These are phyloP conservation scores for Selenia dentaria DNA, from an alignment of 2,888 invertebrate species.

Conservation along the genomic window DNA sequence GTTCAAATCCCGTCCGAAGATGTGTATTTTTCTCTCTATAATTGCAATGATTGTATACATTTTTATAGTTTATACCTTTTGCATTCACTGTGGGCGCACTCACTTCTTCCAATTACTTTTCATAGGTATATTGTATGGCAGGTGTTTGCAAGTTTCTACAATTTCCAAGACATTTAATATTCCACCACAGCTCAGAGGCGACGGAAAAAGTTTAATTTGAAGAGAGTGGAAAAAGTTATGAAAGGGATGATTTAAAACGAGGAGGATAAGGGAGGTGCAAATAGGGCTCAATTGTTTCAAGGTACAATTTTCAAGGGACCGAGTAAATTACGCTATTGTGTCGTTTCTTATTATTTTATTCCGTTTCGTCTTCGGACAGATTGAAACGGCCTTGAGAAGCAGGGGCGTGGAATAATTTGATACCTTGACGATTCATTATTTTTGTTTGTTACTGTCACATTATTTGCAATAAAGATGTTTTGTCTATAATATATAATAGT, in stretches of 20 bases:
- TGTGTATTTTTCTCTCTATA: too few species aligned
- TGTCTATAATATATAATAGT: too few species aligned
- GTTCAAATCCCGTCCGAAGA: too few species aligned
- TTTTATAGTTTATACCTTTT: too few species aligned
- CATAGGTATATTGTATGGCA: too few species aligned
- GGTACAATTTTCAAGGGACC: constrained; percentile 26
- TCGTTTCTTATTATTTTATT: constrained; percentile 22
- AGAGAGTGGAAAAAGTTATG: constrained; percentile 36
- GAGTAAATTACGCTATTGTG: constrained; percentile 32
- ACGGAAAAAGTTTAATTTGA: constrained; percentile 20
- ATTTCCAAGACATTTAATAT: constrained; percentile 23
- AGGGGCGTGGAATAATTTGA: constrained; percentile 4
- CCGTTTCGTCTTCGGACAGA: neutral
- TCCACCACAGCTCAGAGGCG: constrained; percentile 17
- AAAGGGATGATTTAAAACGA: constrained; percentile 36
- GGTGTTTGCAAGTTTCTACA: constrained; percentile 7
- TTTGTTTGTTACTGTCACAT: neutral
- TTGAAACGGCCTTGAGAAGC: constrained; percentile 4
- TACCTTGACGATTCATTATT: neutral
- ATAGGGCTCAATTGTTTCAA: constrained; percentile 31
- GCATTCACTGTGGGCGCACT: too few species aligned
- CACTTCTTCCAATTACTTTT: too few species aligned
- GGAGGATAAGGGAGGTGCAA: constrained; percentile 22
- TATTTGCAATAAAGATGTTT: too few species aligned
- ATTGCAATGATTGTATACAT: too few species aligned